Evolutionary conservation across 2,797 vertebrate genomes (phyloP), one percentile per base, ranked within the genome.

Genomic region (Forpus xanthops): DNA sequence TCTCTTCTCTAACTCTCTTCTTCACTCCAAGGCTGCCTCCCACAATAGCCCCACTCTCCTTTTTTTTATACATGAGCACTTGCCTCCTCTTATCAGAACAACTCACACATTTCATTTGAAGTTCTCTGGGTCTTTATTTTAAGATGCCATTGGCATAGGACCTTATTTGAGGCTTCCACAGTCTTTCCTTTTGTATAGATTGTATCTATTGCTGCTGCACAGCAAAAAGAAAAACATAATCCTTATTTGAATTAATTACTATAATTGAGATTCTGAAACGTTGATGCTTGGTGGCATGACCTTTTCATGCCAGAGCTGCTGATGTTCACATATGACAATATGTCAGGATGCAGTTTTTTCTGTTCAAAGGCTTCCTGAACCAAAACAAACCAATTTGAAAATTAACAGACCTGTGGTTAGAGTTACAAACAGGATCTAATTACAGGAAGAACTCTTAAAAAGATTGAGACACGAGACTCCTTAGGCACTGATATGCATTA

Each of bases 241-340:
- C 41, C 76, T 80, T 49, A 97, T 94, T 96, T 87, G 90, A 93
- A 95, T 65, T 35, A 90, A 83, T 97, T 90, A 84, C 44, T 88
- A 28, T 80, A 90, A 81, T 76, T 87, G 66, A 70, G 89, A 39
- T 56, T 96, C 86, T 28, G 16, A 90, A 92, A 94, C 89, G 90
- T 67, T 95, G 93, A 97, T 97, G 66, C 83, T 91, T 93, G 70
- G 45, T 96, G 96, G 93, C 94, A 47, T 39, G 93, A 97, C 94
- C 96, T 98, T 97, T 97, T 96, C 91, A 81, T 84, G 90, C 90
- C 97, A 97, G 58, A 82, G 70, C 64, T 79, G 74, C 30, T 87
- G 94, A 77, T 94, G 55, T 82, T 28, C 66, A 95, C 55, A 71
- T 95, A 88, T 90, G 97, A 95, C 90, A 96, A 87, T 82, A 71